Base-by-base conservation (phyloP, 1,140 invertebrate genomes). In the Drosophila malerkotliana region DNA sequence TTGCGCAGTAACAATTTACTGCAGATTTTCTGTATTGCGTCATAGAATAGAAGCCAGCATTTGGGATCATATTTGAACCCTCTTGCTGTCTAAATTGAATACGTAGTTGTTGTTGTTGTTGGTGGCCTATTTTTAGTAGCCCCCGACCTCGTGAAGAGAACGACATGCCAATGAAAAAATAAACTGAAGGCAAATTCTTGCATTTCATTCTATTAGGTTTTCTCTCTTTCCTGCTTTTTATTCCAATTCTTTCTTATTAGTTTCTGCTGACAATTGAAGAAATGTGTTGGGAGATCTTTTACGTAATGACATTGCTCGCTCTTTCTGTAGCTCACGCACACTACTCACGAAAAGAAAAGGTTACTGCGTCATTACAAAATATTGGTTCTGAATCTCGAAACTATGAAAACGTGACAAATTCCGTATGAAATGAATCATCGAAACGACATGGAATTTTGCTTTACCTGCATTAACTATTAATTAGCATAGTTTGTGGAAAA, bases 1-100 rank as follows among this genome's bases (percentile, higher is more conserved):
- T 78, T 85, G 82, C 82, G 82, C 82, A 85, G 82, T 85, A 72
- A 85, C 74, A 82, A 47, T 72, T 87, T 71, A 69, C 72, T 73
- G 81, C 77, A 76, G 77, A 63, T 85, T 81, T 84, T 79, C 81
- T 62, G 77, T 78, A 77, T 85, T 85, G 78, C 82, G 82, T 85
- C 82, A 85, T 74, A 67, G 55, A 55, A 59, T 21, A 3, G 21
- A 21, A 7, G 26, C 52, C 24, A 28, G 26, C 30, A 48, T 69
- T 69, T 39, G 24, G 44, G 44, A 47, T 18, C 44, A 18, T 57
- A 10, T 57, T 76, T 62, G 32, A 51, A 58, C 55, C 55, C 12
- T 18, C 32, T 45, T 47, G 32, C n/a, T n/a, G 14, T 58, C 28
- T 15, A 8, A 9, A 47, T 21, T 47, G 7, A 18, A n/a, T 8